Conservation (phyloP, 1,140 invertebrate species). For the Zaprionus nigranus region DNA sequence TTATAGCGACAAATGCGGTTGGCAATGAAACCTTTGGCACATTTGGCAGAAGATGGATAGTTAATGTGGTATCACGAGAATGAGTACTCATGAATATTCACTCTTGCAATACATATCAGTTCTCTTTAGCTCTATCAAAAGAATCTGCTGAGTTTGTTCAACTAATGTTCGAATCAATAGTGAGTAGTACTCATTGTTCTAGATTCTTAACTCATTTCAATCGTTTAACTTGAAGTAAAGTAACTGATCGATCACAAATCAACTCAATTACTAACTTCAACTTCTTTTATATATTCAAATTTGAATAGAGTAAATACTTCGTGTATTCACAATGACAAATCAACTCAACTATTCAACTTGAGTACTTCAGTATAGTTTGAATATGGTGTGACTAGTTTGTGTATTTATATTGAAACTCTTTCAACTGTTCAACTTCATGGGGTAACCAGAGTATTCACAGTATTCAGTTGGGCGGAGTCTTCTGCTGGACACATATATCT, state of each 20-base stretch:
- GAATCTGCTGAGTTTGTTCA: neutral
- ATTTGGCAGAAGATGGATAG: slow-evolving; percentile 8
- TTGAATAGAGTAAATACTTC: neutral
- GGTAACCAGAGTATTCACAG: neutral
- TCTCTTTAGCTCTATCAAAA: too few species aligned
- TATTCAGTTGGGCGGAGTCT: slow-evolving; percentile 30
- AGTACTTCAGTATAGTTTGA: too few species aligned
- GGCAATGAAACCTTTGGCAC: slow-evolving; percentile 9
- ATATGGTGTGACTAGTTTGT: too few species aligned
- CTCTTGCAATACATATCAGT: neutral
- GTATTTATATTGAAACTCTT: too few species aligned
- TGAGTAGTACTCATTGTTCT: neutral
- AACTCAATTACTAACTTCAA: too few species aligned
- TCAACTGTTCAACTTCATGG: too few species aligned
- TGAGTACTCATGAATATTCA: neutral
- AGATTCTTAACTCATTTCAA: too few species aligned
- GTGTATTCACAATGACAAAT: neutral
- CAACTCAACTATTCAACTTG: too few species aligned
- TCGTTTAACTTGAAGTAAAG: too few species aligned
- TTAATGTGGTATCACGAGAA: neutral
- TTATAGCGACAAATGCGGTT: slow-evolving; percentile 46
- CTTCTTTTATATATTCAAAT: neutral
- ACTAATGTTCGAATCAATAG: neutral
- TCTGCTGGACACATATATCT: slow-evolving; percentile 8
- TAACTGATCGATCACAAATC: too few species aligned